Base-by-base conservation (phyloP, 2,888 invertebrate genomes). In the Heliconius sara region DNA sequence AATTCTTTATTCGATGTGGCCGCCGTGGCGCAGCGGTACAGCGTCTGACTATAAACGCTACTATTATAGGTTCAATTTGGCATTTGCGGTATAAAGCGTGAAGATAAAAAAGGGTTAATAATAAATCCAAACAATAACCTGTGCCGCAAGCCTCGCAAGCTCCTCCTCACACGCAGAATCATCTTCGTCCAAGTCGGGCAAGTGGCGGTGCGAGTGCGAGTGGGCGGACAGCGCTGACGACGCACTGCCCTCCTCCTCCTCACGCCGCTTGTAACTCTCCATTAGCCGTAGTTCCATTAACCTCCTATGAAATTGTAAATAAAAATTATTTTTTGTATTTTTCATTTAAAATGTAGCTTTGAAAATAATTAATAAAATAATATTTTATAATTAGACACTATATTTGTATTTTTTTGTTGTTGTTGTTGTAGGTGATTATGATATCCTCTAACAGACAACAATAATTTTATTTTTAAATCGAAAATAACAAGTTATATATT, bases 171-270 rank as follows among this genome's bases (percentile, higher is more conserved):
- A 98, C 1, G 97, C 98, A 13, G 98, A 98, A 87, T 98, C 98
- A 78, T 95, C 94, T 80, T 98, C 99, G 87, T 99, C 99, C 87
- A 99, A 97, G 91, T 99, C 99, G 0, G 98, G 98, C 96, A 99
- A 97, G 91, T 79, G 78, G 12, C 78, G 78, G 74, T 99, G 99
- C 85, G 99, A 98, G 87, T 98, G 98, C 3, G 98, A 98, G 92
- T 99, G 98, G 85, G 98, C 98, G 82, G 98, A 98, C 95, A 98
- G 97, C 57, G 98, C 96, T 0, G 98, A 98, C n/a, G 98, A 98
- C 85, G 98, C 98, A 87, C 98, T 98, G n/a, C 98, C 98, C 86
- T 97, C 97, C 79, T 97, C 97, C 85, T 97, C 97, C 78, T 88
- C 91, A 30, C 93, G 92, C 0, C 94, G 91, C 85, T 95, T 95